Percentiles rank a stretch among this genome's conserved stretches.
Conservation (phyloP, 2,888 invertebrate genomes). For the Cryptocephalus primarius region DNA sequence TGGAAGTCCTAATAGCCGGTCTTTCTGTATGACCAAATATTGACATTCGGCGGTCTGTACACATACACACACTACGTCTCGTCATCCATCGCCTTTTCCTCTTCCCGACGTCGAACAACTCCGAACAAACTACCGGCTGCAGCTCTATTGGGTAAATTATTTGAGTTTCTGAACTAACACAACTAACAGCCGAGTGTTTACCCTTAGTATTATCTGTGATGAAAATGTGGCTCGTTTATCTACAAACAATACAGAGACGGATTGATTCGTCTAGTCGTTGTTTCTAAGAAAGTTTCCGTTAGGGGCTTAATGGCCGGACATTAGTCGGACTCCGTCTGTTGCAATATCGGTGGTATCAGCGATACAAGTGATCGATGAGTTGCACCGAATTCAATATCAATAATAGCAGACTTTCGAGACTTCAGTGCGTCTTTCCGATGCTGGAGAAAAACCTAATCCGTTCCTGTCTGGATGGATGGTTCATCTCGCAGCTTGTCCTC, state of each 20-base stretch:
- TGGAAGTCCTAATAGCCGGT: constrained; percentile 12
- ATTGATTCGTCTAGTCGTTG: constrained; percentile 10
- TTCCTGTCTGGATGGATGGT: constrained; percentile 2
- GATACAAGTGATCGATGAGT: neutral
- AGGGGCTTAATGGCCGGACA: too few relatives aligned
- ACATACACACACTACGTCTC: constrained; percentile 25
- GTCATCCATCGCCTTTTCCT: constrained; percentile 13
- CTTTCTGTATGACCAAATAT: constrained; percentile 35
- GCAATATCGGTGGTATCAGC: too few relatives aligned
- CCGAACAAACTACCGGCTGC: constrained; percentile 29
- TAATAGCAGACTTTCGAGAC: too few relatives aligned
- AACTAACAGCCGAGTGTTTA: constrained; percentile 37
- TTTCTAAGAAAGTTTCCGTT: neutral
- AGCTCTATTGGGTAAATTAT: constrained; percentile 39
- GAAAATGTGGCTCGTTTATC: constrained; percentile 36
- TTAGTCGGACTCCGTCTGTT: too few relatives aligned
- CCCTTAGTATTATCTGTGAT: constrained; percentile 37
- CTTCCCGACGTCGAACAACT: constrained; percentile 21
- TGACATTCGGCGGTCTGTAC: constrained; percentile 34
- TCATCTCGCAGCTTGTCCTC: neutral
- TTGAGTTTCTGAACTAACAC: constrained; percentile 41
- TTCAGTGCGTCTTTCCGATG: too few relatives aligned
- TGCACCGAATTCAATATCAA: too few relatives aligned
- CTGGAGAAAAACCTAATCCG: neutral
- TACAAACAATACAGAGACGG: constrained; percentile 24